Percentiles rank a stretch among this genome's conserved stretches.
Evolutionary conservation across 2,888 invertebrate genomes (phyloP).

Genomic region (Tinea pellionella): DNA sequence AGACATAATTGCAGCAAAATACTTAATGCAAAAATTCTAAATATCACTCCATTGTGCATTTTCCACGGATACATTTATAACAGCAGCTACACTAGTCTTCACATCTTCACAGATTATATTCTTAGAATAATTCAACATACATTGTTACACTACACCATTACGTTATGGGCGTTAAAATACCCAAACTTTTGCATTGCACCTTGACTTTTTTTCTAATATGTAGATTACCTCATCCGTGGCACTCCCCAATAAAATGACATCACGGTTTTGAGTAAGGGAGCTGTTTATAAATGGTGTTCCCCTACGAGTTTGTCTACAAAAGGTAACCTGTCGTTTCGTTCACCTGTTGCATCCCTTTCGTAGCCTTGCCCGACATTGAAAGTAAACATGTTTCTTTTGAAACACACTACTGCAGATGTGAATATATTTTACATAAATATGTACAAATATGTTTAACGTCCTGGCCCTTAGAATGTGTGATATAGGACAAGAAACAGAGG

Average conservation of each 20-base stretch:
- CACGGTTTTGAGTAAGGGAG: conserved; percentile 29
- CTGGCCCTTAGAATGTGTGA: no score
- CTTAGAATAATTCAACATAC: no score
- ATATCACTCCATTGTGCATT: background rate
- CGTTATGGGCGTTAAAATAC: background rate
- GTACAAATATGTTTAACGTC: no score
- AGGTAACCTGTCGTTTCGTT: conserved; percentile 27
- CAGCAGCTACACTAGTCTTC: background rate
- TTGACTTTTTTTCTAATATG: conserved; percentile 14
- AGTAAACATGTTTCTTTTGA: background rate
- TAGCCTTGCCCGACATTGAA: background rate
- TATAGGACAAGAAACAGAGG: no score
- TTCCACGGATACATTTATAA: background rate
- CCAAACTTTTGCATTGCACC: background rate
- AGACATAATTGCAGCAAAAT: background rate
- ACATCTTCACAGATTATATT: no score
- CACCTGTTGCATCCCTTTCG: conserved; percentile 9
- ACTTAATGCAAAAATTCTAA: background rate
- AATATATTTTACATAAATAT: no score
- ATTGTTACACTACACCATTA: no score
- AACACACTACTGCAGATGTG: no score
- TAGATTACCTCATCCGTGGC: conserved; percentile 47
- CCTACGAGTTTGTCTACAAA: conserved; percentile 21
- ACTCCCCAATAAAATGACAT: conserved; percentile 36
- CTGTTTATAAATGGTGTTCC: conserved; percentile 26